Evolutionary conservation across 2,113 vertebrate genomes (phyloP).

Genomic region (Maccullochella peelii): DNA sequence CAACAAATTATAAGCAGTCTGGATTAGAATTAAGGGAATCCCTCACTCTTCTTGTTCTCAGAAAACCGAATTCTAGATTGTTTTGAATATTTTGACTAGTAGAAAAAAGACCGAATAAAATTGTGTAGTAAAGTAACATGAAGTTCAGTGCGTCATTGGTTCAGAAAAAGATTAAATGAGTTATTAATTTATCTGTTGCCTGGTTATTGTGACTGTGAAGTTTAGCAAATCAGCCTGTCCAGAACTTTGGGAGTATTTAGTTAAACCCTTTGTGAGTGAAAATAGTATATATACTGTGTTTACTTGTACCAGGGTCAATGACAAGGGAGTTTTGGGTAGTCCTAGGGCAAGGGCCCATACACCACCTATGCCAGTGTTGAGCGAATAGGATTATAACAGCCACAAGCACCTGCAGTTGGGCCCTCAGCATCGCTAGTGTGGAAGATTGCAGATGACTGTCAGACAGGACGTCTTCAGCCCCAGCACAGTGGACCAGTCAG

Average conservation of each 20-base stretch:
- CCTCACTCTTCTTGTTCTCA: slow-evolving; percentile 75
- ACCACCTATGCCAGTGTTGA: slow-evolving; percentile 65
- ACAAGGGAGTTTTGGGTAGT: slow-evolving; percentile 69
- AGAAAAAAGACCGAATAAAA: slow-evolving; percentile 85
- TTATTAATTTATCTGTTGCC: slow-evolving; percentile 65
- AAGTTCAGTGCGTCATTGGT: slow-evolving; percentile 85
- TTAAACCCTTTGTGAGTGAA: slow-evolving; percentile 22
- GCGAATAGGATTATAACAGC: slow-evolving; percentile 70
- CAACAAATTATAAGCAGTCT: slow-evolving; percentile 74
- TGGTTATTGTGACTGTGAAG: slow-evolving; percentile 62
- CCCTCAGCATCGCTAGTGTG: slow-evolving; percentile 89
- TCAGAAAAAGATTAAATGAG: slow-evolving; percentile 76
- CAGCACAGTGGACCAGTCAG: slow-evolving; percentile 97
- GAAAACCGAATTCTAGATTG: slow-evolving; percentile 82
- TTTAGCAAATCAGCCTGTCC: slow-evolving; percentile 60
- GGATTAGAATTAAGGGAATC: slow-evolving; percentile 76
- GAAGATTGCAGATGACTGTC: slow-evolving; percentile 92
- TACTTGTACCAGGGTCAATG: slow-evolving; percentile 40
- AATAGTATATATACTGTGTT: slow-evolving; percentile 34
- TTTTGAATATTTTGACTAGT: slow-evolving; percentile 83
- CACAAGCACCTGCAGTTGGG: slow-evolving; percentile 86
- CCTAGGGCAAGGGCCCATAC: slow-evolving; percentile 61
- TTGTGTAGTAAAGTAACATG: slow-evolving; percentile 83
- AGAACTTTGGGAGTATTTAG: slow-evolving; percentile 34
- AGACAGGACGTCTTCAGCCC: slow-evolving; percentile 94